A percentile compares a stretch with the other conserved stretches of the same genome.
Evolutionary conservation across 2,888 invertebrate species (phyloP).

Genomic region (Escarpia spicata): DNA sequence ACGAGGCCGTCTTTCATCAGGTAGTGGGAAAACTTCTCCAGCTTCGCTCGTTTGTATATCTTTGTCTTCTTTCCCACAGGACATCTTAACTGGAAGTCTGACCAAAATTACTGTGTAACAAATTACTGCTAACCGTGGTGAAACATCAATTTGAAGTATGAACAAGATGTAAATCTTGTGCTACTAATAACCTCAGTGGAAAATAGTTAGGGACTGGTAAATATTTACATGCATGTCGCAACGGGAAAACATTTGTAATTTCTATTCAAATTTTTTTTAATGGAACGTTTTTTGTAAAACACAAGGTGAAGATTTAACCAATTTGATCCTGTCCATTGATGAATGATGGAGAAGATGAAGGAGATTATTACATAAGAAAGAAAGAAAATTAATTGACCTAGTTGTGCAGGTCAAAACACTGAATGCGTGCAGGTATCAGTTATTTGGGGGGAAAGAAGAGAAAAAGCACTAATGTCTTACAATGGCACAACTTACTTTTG

Average conservation of each 20-base stretch:
- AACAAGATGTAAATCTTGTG: constrained; percentile 23
- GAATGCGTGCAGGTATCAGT: background rate
- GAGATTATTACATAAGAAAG: background rate
- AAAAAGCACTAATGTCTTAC: background rate
- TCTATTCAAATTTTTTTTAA: background rate
- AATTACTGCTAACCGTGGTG: background rate
- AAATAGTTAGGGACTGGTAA: background rate
- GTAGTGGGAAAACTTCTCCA: constrained; percentile 84
- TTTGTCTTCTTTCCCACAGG: constrained; percentile 73
- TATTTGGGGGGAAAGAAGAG: background rate
- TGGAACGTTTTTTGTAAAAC: background rate
- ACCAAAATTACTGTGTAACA: constrained; percentile 23
- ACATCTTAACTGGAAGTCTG: constrained; percentile 72
- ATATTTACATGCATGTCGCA: background rate
- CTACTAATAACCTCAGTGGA: background rate
- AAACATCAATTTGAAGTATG: constrained; percentile 64
- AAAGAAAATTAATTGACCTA: background rate
- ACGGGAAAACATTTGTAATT: background rate
- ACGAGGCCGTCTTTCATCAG: constrained; percentile 78
- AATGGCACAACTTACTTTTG: constrained; percentile 49
- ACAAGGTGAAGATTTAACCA: background rate
- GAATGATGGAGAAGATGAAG: too few relatives aligned
- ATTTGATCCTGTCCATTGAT: background rate
- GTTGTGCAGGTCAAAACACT: background rate
- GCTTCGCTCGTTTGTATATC: constrained; percentile 77